Conservation (phyloP, 92 coral and sea anemone genomes). For the Hydrozoanthus gracilis region DNA sequence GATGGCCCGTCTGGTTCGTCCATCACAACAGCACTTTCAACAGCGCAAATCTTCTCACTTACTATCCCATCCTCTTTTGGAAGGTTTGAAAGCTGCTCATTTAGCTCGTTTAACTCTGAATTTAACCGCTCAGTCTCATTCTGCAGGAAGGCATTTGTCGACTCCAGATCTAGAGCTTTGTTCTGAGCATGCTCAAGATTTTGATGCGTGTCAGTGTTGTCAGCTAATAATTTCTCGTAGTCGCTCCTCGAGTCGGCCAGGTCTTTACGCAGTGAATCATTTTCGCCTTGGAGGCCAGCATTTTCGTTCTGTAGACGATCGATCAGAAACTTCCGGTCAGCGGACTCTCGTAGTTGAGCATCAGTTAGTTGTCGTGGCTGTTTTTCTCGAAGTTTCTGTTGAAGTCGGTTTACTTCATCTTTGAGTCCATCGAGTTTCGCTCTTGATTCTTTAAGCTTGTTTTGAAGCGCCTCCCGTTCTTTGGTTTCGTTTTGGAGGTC, state of each 20-base stretch:
- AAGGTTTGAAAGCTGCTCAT: constrained; percentile 39
- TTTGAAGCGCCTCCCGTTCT: constrained; percentile 58
- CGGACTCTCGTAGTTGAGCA: constrained; percentile 57
- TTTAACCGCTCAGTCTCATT: constrained; percentile 54
- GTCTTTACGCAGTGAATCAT: constrained; percentile 52
- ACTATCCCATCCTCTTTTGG: constrained; percentile 37
- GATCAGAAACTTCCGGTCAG: constrained; percentile 58
- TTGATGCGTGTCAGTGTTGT: constrained; percentile 51
- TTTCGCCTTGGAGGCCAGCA: constrained; percentile 49
- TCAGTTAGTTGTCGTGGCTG: constrained; percentile 51
- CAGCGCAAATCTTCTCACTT: constrained; percentile 43
- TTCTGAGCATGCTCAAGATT: constrained; percentile 51
- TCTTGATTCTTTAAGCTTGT: constrained; percentile 53
- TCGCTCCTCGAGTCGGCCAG: constrained; percentile 52
- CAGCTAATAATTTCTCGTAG: constrained; percentile 50
- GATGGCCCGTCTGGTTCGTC: constrained; percentile 58
- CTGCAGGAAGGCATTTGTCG: constrained; percentile 44
- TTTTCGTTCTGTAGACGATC: constrained; percentile 61
- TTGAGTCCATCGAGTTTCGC: constrained; percentile 53
- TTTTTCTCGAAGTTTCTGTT: constrained; percentile 61
- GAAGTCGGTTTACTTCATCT: constrained; percentile 61
- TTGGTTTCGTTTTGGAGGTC: constrained; percentile 59
- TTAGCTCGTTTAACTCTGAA: constrained; percentile 42
- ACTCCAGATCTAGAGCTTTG: constrained; percentile 56
- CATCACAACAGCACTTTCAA: constrained; percentile 49